These are phyloP conservation scores for Drosophila limbata DNA, from an alignment of 2,888 invertebrate genomes.

Conservation along the genomic window DNA sequence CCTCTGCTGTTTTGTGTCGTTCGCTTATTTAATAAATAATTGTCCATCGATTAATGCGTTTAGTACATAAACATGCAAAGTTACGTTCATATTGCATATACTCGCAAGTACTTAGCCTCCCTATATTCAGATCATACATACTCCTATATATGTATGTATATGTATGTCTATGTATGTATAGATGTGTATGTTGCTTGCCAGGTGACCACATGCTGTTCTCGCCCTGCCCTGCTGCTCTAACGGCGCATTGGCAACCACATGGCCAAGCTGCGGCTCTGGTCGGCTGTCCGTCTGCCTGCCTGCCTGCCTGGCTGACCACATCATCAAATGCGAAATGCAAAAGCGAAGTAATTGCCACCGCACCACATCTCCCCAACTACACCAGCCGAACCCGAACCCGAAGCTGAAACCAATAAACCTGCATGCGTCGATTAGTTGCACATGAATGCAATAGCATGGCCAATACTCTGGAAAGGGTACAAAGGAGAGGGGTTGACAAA, in stretches of 20 bases:
- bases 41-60: constrained; percentile 64
- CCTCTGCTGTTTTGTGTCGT: constrained; percentile 20
- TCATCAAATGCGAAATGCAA: constrained; percentile 73
- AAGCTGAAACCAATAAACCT: constrained; percentile 72
- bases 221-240: constrained; percentile 47
- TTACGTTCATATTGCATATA: constrained; percentile 55
- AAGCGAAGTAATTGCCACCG: constrained; percentile 68
- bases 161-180: neutral
- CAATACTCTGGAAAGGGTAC: neutral
- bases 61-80: constrained; percentile 63
- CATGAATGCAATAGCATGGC: constrained; percentile 60
- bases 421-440: constrained; percentile 76
- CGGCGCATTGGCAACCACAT: constrained; percentile 67
- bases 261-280: constrained; percentile 50
- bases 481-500: neutral
- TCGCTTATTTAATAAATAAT: constrained; percentile 72
- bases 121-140: constrained; percentile 26
- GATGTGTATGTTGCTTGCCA: constrained; percentile 34
- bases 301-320: constrained; percentile 63
- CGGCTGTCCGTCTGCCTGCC: constrained; percentile 25
- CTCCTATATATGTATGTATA: neutral
- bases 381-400: constrained; percentile 39
- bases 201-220: constrained; percentile 72
- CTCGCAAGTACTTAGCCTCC: constrained; percentile 9
- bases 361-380: constrained; percentile 29